These are phyloP conservation scores for Tachina fera DNA, from an alignment of 2,888 invertebrate species.

Conservation along the genomic window DNA sequence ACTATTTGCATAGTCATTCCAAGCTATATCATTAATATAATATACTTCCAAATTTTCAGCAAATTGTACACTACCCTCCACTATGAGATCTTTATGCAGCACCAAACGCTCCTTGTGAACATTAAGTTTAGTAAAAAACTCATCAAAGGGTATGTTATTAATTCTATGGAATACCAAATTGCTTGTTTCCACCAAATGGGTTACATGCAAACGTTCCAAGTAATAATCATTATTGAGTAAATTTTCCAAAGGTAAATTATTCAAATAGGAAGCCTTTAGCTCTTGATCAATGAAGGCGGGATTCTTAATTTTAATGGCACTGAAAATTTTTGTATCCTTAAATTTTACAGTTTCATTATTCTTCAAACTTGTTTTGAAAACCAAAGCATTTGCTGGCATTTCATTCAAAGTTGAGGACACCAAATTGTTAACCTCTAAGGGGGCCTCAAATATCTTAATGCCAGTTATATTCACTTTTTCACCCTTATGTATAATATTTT, in stretches of 20 bases:
- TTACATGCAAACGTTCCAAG: constrained; percentile 75
- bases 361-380: constrained; percentile 71
- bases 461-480: constrained; percentile 76
- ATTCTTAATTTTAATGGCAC: constrained; percentile 73
- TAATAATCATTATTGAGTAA: constrained; percentile 73
- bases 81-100: constrained; percentile 78
- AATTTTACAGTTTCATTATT: constrained; percentile 68
- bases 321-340: constrained; percentile 74
- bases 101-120: constrained; percentile 72
- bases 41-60: constrained; percentile 73
- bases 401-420: constrained; percentile 73
- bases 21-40: constrained; percentile 75
- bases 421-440: constrained; percentile 71
- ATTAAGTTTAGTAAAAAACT: constrained; percentile 74
- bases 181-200: constrained; percentile 68
- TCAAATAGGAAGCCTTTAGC: constrained; percentile 73
- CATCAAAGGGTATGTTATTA: constrained; percentile 77
- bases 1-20: constrained; percentile 74
- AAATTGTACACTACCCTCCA: constrained; percentile 79
- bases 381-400: constrained; percentile 73
- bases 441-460: constrained; percentile 75
- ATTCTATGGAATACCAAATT: constrained; percentile 76
- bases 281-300: constrained; percentile 63
- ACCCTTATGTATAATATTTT: constrained; percentile 75
- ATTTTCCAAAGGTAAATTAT: constrained; percentile 73